Evolutionary conservation across 1,140 invertebrate genomes (phyloP), one percentile per base, ranked within the genome.

Genomic region (Aphaenogaster floridana): DNA sequence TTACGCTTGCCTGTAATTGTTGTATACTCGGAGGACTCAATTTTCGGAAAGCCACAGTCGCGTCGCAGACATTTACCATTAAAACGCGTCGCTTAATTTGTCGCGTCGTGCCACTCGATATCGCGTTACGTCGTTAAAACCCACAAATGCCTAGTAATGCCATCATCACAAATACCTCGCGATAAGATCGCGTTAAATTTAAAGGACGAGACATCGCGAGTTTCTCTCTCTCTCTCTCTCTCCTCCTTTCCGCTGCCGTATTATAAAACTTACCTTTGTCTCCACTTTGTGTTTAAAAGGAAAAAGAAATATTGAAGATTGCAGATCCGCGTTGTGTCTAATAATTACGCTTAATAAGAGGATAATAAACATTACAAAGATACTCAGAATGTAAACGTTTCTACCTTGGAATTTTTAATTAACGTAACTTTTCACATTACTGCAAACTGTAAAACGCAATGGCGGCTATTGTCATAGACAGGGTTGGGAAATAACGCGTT

Each of bases 1-100:
- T 84, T 84, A 84, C 80, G 42, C 69, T 61, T 48, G 69, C 80
- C 54, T 84, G 80, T 76, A 84, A 84, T 84, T 84, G 69, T 84
- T 84, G 69, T 74, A 74, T 84, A 84, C 80, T 50, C 69, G 36
- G 54, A 84, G 80, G 69, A 84, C 69, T 84, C 80, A 84, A 84
- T 84, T 84, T 61, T 84, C 80, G 80, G 76, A 84, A 48, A 13
- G 3, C 80, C 42, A 28, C 69, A 50, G 54, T 28, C 69, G 68
- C 54, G 80, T 81, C 36, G 42, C 66, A 69, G 45, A 17, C 54
- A 39, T 72, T 59, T 74, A 48, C 28, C 68, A 13, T 83, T 83
- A 83, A 83, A 83, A 83, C 80, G 42, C 36, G 28, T 17, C 69
- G 80, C 68, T 83, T 83, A 83, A 83, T 83, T 83, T 83, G 80